Base-by-base conservation (phyloP, 2,888 invertebrate genomes). In the Autographa gamma region DNA sequence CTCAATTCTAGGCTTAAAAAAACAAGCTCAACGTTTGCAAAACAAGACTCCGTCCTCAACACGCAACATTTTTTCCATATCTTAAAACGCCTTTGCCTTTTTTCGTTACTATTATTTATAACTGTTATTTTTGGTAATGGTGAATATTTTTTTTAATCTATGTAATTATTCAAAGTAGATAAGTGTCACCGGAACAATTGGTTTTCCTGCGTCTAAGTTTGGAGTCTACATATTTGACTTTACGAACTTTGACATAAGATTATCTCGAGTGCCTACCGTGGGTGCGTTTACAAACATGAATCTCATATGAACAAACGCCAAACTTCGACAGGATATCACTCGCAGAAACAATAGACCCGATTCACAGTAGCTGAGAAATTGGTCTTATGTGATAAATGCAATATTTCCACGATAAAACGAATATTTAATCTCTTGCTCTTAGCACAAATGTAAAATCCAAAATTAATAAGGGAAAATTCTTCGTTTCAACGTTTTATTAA, bases 241-340 rank as follows among this genome's bases (percentile, higher is more conserved):
- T 1, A 38, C 38, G 18, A 18, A 11, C 54, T 18, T 54, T 19
- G 54, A 9, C 54, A 18, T 5, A 19, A 19, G 9, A 54, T 54
- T 54, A 18, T 54, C 54, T 48, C 48, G 16, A n/a, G n/a, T 8
- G 8, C n/a, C n/a, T 8, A n/a, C n/a, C 48, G 16, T 48, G 16
- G 48, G 48, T n/a, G 48, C 48, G 48, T 48, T 48, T n/a, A 48
- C 48, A 48, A 48, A 48, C 48, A 48, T 48, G 16, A n/a, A 48
- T 48, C 16, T 48, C 48, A 48, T 7, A 48, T 48, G 18, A 9
- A 54, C 54, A 54, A 19, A 19, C 54, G 19, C 52, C 52, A 8
- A 18, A 16, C 18, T 6, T 11, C 8, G 54, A 19, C 54, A 54
- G 54, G 54, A 54, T 54, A 54, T 19, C 54, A 54, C 54, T 54